Conservation (phyloP, 2,888 invertebrate species). For the Papilio protenor region DNA sequence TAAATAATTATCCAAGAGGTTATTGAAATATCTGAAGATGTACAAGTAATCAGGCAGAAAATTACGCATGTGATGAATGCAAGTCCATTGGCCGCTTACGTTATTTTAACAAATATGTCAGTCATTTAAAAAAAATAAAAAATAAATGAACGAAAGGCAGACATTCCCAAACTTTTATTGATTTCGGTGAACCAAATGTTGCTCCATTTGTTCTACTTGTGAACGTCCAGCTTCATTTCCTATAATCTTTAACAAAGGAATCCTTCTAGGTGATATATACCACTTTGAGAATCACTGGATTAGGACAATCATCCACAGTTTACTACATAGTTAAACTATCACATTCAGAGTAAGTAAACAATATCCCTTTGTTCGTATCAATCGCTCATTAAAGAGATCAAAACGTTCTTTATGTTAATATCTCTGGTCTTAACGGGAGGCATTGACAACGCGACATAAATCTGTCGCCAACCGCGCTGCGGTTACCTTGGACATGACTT, state of each 20-base stretch:
- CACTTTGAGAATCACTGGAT: background rate
- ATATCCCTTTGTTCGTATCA: constrained; percentile 27
- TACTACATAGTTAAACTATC: constrained; percentile 9
- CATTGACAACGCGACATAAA: constrained; percentile 46
- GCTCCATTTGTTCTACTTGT: background rate
- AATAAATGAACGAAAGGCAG: background rate
- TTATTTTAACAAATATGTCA: background rate
- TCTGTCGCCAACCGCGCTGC: constrained; percentile 45
- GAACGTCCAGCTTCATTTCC: background rate
- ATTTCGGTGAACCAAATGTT: background rate
- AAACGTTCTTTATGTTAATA: constrained; percentile 37
- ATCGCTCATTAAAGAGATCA: constrained; percentile 37
- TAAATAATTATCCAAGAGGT: background rate
- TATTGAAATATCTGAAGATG: background rate
- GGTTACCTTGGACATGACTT: constrained; percentile 61
- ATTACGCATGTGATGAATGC: background rate
- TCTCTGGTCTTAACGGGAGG: constrained; percentile 39
- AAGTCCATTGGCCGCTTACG: background rate
- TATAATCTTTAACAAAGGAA: background rate
- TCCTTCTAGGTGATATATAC: background rate
- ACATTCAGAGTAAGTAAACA: constrained; percentile 18
- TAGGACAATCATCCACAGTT: background rate
- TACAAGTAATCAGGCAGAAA: background rate
- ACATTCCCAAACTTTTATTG: background rate
- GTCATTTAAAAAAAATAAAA: background rate